These are phyloP conservation scores for Barypeithes pellucidus DNA, from an alignment of 2,888 invertebrate species.

Conservation along the genomic window DNA sequence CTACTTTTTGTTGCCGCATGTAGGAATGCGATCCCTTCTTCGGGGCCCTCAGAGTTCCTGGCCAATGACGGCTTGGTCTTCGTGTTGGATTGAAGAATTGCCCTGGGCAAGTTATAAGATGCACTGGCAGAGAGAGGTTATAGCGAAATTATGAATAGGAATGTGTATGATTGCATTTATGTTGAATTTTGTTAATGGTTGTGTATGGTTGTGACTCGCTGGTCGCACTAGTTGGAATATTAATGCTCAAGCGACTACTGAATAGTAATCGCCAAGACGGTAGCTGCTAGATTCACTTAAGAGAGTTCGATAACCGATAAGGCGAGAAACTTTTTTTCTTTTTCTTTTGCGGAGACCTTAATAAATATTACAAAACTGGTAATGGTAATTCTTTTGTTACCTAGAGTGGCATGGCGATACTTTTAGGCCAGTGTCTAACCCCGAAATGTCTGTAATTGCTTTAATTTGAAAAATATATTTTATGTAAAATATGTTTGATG, in stretches of 20 bases:
- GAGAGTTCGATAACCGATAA: neutral
- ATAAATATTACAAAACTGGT: too few relatives aligned
- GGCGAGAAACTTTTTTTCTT: neutral
- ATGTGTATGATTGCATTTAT: slow-evolving; percentile 44
- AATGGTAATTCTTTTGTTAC: too few relatives aligned
- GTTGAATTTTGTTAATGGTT: slow-evolving; percentile 50
- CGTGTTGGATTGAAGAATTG: slow-evolving; percentile 44
- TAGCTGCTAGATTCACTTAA: neutral
- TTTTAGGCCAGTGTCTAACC: too few relatives aligned
- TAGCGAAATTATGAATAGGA: slow-evolving; percentile 48
- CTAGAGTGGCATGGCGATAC: too few relatives aligned
- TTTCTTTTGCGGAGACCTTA: too few relatives aligned
- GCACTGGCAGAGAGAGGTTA: slow-evolving; percentile 41
- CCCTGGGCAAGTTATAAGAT: slow-evolving; percentile 44
- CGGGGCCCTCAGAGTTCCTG: slow-evolving; percentile 45
- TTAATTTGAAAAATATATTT: too few relatives aligned
- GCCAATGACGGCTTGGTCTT: slow-evolving; percentile 54
- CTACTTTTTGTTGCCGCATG: slow-evolving; percentile 65
- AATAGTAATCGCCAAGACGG: neutral
- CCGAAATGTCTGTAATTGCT: too few relatives aligned
- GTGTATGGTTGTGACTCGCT: slow-evolving; percentile 9
- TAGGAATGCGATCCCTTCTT: slow-evolving; percentile 61
- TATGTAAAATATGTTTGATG: too few relatives aligned
- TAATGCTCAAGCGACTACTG: slow-evolving; percentile 24
- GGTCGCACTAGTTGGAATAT: slow-evolving; percentile 28